Evolutionary conservation across 2,888 invertebrate genomes (phyloP).

Genomic region (Polydrusus cervinus): DNA sequence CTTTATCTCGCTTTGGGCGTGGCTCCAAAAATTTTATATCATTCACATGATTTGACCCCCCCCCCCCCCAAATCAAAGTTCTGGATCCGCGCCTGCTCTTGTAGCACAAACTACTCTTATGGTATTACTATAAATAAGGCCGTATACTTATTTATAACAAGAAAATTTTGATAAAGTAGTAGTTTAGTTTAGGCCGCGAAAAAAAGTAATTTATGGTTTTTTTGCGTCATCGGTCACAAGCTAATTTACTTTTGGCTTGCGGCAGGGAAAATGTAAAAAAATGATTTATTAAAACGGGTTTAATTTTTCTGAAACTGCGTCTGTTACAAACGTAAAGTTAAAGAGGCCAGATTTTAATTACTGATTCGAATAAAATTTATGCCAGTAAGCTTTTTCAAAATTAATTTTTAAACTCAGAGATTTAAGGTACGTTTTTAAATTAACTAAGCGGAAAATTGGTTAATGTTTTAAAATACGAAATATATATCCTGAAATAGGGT

Average conservation of each 20-base stretch:
- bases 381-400: not conserved
- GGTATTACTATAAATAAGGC: too few species aligned
- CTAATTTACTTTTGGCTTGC: constrained; percentile 9
- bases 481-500: too few species aligned
- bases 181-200: not conserved
- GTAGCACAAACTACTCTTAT: too few species aligned
- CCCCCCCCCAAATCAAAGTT: too few species aligned
- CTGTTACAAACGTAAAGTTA: not conserved
- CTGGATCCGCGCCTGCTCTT: too few species aligned
- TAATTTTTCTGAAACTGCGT: constrained; percentile 8
- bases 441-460: too few species aligned
- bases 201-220: constrained; percentile 27
- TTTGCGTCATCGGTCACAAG: constrained; percentile 11
- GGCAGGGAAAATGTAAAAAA: constrained; percentile 14
- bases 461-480: too few species aligned
- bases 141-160: too few species aligned
- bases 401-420: not conserved
- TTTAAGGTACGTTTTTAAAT: not conserved
- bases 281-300: constrained; percentile 16
- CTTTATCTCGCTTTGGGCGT: too few species aligned
- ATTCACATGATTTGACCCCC: too few species aligned
- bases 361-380: not conserved
- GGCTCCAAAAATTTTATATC: too few species aligned
- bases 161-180: constrained; percentile 22
- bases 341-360: constrained; percentile 17